Evolutionary conservation across 2,888 invertebrate species (phyloP).

Genomic region (Aleiodes testaceus): DNA sequence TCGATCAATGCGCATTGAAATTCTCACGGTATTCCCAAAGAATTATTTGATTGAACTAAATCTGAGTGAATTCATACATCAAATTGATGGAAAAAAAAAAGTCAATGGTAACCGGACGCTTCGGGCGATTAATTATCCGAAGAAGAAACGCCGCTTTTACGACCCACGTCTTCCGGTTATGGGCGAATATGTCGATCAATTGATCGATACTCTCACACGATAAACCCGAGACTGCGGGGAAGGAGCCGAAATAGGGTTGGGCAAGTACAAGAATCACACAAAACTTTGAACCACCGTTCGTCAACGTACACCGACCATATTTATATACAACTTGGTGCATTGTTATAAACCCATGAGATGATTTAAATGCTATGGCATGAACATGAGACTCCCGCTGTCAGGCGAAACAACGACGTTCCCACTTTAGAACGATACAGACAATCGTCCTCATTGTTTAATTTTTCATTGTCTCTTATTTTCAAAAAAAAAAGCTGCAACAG

Average conservation of each 20-base stretch:
- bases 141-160: neutral
- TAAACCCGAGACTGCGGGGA: slow-evolving; percentile 52
- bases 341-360: slow-evolving; percentile 48
- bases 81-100: neutral
- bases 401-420: slow-evolving; percentile 57
- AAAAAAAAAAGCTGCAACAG: neutral
- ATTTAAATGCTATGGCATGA: slow-evolving; percentile 58
- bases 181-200: slow-evolving; percentile 40
- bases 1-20: slow-evolving; percentile 15
- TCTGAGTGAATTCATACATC: neutral
- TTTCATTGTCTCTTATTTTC: neutral
- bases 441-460: slow-evolving; percentile 27
- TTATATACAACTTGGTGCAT: slow-evolving; percentile 26
- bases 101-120: slow-evolving; percentile 12
- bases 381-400: slow-evolving; percentile 63
- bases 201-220: slow-evolving; percentile 57
- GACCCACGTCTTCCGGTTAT: slow-evolving; percentile 32
- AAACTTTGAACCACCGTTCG: slow-evolving; percentile 3
- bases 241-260: neutral
- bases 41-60: neutral
- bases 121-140: slow-evolving; percentile 11
- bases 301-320: slow-evolving; percentile 17
- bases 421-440: slow-evolving; percentile 48
- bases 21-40: slow-evolving; percentile 5
- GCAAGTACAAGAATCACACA: slow-evolving; percentile 2